Evolutionary conservation across 2,888 invertebrate species (phyloP).

Genomic region (Tetanocera ferruginea): DNA sequence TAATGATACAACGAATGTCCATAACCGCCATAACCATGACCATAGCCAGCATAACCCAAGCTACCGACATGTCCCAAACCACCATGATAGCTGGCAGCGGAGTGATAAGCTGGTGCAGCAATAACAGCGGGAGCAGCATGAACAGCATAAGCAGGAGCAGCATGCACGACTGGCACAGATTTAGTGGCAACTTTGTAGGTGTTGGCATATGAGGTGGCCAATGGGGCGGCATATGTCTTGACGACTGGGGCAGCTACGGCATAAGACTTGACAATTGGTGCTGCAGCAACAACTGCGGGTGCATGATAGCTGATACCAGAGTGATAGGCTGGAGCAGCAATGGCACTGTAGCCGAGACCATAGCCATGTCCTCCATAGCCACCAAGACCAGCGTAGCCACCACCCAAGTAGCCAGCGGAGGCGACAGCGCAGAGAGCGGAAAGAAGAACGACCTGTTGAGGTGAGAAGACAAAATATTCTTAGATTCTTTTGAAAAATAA

Average conservation of each 20-base stretch:
- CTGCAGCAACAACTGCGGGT: conserved; percentile 60
- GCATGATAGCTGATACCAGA: conserved; percentile 47
- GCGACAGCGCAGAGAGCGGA: conserved; percentile 70
- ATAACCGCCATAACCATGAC: conserved; percentile 40
- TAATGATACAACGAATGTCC: conserved; percentile 59
- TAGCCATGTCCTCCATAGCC: conserved; percentile 55
- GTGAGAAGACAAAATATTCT: conserved; percentile 12
- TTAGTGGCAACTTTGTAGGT: conserved; percentile 67
- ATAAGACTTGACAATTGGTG: conserved; percentile 62
- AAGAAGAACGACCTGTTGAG: conserved; percentile 62
- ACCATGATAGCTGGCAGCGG: conserved; percentile 63
- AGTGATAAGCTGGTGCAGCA: conserved; percentile 50
- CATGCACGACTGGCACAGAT: conserved; percentile 63
- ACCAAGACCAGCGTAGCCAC: conserved; percentile 56
- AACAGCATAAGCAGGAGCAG: conserved; percentile 56
- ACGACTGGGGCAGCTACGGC: conserved; percentile 61
- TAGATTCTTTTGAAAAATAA: neutral
- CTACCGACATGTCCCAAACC: conserved; percentile 52
- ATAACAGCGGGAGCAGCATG: conserved; percentile 62
- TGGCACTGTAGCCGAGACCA: conserved; percentile 48
- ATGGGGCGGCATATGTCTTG: conserved; percentile 61
- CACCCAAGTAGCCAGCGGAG: conserved; percentile 68
- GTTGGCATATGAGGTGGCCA: conserved; percentile 68
- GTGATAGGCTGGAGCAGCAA: conserved; percentile 50
- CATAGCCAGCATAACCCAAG: conserved; percentile 49